Evolutionary conservation across 2,888 invertebrate species (phyloP).

Genomic region (Ceraclea dissimilis): DNA sequence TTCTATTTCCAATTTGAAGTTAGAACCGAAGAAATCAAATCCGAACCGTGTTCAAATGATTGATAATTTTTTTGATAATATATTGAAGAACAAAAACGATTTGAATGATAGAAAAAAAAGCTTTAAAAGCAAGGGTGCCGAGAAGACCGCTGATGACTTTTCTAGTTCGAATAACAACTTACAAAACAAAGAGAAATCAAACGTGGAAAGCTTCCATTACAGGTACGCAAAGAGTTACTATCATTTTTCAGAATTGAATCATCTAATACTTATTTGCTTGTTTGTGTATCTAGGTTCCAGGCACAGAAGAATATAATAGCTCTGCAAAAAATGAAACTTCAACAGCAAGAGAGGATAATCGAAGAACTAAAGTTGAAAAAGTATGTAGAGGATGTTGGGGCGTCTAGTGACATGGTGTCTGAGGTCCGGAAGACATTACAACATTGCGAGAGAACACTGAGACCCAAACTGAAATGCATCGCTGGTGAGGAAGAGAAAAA

Average conservation of each 20-base stretch:
- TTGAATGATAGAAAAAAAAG: constrained; percentile 5
- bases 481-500: constrained; percentile 21
- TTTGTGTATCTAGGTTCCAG: constrained; percentile 44
- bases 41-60: constrained; percentile 8
- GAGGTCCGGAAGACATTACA: constrained; percentile 50
- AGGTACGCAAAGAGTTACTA: constrained; percentile 9
- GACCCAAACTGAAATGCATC: constrained; percentile 49
- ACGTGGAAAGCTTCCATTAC: constrained; percentile 12
- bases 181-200: not conserved
- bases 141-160: constrained; percentile 3
- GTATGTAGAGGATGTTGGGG: constrained; percentile 56
- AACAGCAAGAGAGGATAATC: constrained; percentile 65
- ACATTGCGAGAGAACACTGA: constrained; percentile 48
- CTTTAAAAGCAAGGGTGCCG: not conserved
- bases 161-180: not conserved
- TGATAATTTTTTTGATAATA: constrained; percentile 18
- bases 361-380: constrained; percentile 64
- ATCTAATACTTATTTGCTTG: not conserved
- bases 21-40: not conserved
- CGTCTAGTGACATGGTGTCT: constrained; percentile 49
- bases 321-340: constrained; percentile 60
- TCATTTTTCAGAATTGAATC: not conserved
- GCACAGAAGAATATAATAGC: constrained; percentile 68
- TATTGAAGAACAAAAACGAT: constrained; percentile 20
- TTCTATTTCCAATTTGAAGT: not conserved